phyloP scores from a whole-genome alignment of 2,797 vertebrate genomes.

The Antrozous pallidus region DNA sequence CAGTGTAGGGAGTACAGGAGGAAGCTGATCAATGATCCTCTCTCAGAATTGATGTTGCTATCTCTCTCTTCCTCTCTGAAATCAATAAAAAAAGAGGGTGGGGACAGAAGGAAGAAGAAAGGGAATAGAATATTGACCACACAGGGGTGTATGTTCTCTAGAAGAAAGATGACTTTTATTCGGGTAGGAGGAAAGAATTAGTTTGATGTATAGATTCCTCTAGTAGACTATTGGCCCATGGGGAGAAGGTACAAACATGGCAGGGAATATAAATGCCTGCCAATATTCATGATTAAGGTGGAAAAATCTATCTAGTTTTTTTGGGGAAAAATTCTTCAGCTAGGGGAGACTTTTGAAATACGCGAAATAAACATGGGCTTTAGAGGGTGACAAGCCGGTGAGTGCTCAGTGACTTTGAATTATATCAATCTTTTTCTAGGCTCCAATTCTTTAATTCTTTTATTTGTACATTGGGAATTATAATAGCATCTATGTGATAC shows the following conservation, averaged over 20 bases:
- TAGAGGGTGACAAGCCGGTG: not conserved
- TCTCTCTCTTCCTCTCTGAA: too few species aligned
- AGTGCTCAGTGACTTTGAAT: not conserved
- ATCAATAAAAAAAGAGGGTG: too few species aligned
- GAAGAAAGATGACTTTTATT: not conserved
- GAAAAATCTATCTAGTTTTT: not conserved
- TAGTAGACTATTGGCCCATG: not conserved
- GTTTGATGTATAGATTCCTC: not conserved
- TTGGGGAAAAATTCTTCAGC: not conserved
- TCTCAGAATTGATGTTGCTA: too few species aligned
- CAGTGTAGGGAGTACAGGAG: too few species aligned
- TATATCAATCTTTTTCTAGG: not conserved
- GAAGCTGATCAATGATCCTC: too few species aligned
- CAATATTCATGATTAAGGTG: not conserved
- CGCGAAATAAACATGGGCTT: not conserved
- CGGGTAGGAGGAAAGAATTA: not conserved
- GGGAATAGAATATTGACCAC: not conserved
- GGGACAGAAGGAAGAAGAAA: not conserved
- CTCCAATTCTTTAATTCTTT: not conserved
- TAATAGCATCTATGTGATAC: not conserved
- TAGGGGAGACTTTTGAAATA: not conserved
- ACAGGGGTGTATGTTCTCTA: not conserved
- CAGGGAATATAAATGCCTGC: not conserved
- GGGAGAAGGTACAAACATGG: not conserved
- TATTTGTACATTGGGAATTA: not conserved